Evolutionary conservation across 2,797 vertebrate genomes (phyloP).

Genomic region (Malurus splendens): DNA sequence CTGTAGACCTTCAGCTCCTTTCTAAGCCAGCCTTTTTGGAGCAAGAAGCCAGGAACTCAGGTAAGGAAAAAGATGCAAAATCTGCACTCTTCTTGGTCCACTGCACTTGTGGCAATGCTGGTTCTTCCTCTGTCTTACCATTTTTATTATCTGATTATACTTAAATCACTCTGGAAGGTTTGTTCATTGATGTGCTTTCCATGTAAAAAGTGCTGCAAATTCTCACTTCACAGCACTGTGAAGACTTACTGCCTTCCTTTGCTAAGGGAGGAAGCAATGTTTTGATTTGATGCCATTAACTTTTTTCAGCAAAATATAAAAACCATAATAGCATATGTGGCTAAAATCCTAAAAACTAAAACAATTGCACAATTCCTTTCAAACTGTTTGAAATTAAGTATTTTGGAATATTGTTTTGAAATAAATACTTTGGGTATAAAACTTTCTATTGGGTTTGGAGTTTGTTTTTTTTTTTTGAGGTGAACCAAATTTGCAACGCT

Average conservation of each 20-base stretch:
- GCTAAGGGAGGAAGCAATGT: neutral
- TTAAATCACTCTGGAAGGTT: neutral
- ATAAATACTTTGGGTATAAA: neutral
- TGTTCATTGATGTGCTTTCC: neutral
- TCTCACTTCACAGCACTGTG: neutral
- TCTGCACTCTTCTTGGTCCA: neutral
- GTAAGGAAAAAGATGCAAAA: neutral
- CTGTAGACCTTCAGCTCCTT: neutral
- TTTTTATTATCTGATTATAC: neutral
- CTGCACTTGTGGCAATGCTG: neutral
- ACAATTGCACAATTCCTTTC: neutral
- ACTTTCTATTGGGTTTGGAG: fast-evolving
- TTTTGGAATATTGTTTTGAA: neutral
- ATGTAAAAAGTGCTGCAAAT: neutral
- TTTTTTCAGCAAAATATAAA: neutral
- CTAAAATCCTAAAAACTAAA: neutral
- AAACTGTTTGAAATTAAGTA: neutral
- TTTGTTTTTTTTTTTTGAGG: neutral
- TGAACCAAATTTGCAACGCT: neutral
- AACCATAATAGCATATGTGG: neutral
- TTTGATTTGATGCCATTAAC: neutral
- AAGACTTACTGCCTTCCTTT: neutral
- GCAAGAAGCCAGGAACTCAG: neutral
- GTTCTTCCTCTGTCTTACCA: neutral
- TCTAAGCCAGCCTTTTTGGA: neutral